These are phyloP conservation scores for Rosalia funebris DNA, from an alignment of 2,888 invertebrate genomes.

Conservation along the genomic window DNA sequence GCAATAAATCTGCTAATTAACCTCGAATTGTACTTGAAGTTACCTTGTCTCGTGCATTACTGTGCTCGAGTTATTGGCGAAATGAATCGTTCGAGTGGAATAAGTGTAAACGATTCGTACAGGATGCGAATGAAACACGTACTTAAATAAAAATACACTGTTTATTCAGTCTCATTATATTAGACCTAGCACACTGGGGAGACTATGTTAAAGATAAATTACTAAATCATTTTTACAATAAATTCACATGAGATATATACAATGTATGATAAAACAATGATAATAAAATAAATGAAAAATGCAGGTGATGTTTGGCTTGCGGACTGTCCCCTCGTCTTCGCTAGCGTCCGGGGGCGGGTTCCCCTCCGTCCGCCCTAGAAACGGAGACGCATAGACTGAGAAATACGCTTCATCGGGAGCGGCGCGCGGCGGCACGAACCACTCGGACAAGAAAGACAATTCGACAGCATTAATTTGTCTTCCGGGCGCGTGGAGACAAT, in stretches of 20 bases:
- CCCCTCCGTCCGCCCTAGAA: constrained; percentile 22
- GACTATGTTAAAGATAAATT: constrained; percentile 54
- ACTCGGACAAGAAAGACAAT: constrained; percentile 6
- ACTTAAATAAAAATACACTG: constrained; percentile 55
- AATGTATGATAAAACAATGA: constrained; percentile 50
- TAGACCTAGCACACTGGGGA: constrained; percentile 54
- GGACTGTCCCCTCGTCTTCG: constrained; percentile 44
- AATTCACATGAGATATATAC: constrained; percentile 58
- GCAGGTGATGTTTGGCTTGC: constrained; percentile 52
- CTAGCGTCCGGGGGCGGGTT: constrained; percentile 27
- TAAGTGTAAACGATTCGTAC: no score
- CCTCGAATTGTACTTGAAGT: constrained; percentile 48
- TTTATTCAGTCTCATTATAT: constrained; percentile 63
- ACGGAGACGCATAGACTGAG: constrained; percentile 30
- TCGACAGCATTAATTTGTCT: neutral
- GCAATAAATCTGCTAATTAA: constrained; percentile 36
- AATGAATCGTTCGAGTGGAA: no score
- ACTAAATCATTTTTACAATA: constrained; percentile 59
- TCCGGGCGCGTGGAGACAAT: constrained; percentile 65
- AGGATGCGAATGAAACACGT: constrained; percentile 43
- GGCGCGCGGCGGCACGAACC: constrained; percentile 11
- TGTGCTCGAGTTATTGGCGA: constrained; percentile 28
- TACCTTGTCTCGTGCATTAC: constrained; percentile 42
- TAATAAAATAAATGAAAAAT: constrained; percentile 49
- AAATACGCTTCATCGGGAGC: neutral